Conservation (phyloP, 2,113 vertebrate species). For the Pionites leucogaster region DNA sequence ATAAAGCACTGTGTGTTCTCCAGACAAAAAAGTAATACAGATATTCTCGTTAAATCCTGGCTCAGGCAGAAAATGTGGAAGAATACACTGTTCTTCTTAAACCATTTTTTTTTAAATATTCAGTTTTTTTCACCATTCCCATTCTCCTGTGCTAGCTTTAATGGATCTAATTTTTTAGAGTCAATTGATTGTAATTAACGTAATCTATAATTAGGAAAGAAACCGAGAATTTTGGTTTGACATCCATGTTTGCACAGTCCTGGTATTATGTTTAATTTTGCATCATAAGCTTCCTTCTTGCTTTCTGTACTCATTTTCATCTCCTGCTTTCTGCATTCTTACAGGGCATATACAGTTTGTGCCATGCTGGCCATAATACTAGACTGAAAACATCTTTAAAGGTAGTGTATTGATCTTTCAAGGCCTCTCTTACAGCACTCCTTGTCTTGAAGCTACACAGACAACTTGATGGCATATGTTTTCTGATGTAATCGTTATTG, state of each 20-base stretch:
- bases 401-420: not conserved
- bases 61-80: not conserved
- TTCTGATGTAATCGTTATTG: not conserved
- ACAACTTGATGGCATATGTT: not conserved
- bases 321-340: not conserved
- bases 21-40: not conserved
- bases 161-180: not conserved
- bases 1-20: not conserved
- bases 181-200: fast-evolving
- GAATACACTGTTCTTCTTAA: not conserved
- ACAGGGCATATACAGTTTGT: not conserved
- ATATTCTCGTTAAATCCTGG: not conserved
- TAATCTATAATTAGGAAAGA: not conserved
- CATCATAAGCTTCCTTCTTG: not conserved
- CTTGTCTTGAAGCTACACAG: not conserved
- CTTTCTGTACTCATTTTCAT: not conserved
- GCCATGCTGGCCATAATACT: not conserved
- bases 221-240: not conserved
- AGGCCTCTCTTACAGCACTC: not conserved
- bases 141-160: not conserved
- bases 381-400: not conserved
- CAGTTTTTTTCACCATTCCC: fast-evolving
- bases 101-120: not conserved
- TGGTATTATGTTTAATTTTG: not conserved
- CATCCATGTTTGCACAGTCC: fast-evolving